Conservation (phyloP, 1,140 invertebrate genomes). For the Ooceraea biroi region DNA sequence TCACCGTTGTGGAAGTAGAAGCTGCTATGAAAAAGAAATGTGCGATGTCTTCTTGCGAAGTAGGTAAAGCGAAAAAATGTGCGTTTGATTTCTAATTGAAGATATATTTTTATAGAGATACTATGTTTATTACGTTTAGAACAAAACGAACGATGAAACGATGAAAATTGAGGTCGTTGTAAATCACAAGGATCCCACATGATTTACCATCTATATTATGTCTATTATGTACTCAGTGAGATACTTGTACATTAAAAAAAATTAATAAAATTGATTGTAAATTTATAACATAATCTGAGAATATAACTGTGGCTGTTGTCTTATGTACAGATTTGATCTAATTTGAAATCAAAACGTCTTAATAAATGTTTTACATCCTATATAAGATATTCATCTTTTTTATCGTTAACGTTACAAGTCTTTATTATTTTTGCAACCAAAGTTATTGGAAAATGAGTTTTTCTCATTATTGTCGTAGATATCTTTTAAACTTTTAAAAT, state of each 20-base stretch:
- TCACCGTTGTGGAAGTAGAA: slow-evolving; percentile 25
- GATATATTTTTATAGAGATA: slow-evolving; percentile 78
- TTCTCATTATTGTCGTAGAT: no score
- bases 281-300: slow-evolving; percentile 70
- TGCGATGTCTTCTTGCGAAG: slow-evolving; percentile 62
- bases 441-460: no score
- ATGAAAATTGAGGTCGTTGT: slow-evolving; percentile 62
- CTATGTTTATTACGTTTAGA: slow-evolving; percentile 71
- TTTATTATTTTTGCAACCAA: no score
- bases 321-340: slow-evolving; percentile 75
- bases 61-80: slow-evolving; percentile 56
- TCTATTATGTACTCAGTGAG: slow-evolving; percentile 44
- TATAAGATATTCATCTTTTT: slow-evolving; percentile 10
- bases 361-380: slow-evolving; percentile 78
- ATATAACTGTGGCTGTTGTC: slow-evolving; percentile 71
- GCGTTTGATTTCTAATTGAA: slow-evolving; percentile 73
- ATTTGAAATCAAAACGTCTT: slow-evolving; percentile 70
- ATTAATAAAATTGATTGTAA: slow-evolving; percentile 69
- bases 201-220: slow-evolving; percentile 44
- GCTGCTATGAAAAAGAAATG: slow-evolving; percentile 32
- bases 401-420: neutral
- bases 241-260: slow-evolving; percentile 52
- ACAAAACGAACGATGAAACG: slow-evolving; percentile 58
- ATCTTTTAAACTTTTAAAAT: no score
- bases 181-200: slow-evolving; percentile 51